These are phyloP conservation scores for Rhinogobio ventralis DNA, from an alignment of 2,797 vertebrate species.

Conservation along the genomic window DNA sequence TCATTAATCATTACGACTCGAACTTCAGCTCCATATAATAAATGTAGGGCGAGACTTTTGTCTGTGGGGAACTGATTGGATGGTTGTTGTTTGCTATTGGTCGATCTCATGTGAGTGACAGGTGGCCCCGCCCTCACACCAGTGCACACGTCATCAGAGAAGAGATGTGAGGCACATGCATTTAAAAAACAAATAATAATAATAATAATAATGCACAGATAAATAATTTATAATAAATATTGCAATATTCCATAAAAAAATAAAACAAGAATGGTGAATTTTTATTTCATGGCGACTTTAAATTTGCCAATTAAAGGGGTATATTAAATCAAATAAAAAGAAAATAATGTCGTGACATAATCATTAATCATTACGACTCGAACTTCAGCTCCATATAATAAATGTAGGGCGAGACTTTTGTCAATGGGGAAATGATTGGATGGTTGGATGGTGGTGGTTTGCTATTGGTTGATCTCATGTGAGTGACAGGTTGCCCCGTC, in stretches of 20 bases:
- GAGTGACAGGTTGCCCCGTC: no score
- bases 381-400: not conserved
- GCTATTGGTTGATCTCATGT: no score
- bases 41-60: no score
- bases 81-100: no score
- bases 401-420: no score
- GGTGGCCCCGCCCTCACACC: no score
- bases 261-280: not conserved
- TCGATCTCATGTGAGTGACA: no score
- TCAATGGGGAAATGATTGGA: no score
- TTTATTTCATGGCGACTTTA: not conserved
- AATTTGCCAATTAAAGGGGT: not conserved
- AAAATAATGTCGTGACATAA: not conserved
- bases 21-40: not conserved
- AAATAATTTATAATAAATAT: not conserved
- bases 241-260: not conserved
- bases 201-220: not conserved
- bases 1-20: not conserved
- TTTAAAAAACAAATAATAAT: no score
- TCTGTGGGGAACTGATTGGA: no score
- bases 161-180: fast-evolving
- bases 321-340: not conserved
- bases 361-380: not conserved
- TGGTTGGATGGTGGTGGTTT: no score
- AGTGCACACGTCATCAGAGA: no score